Evolutionary conservation across 2,888 invertebrate species (phyloP), one percentile per base, ranked within the genome.

Genomic region (Matsumyia berberina): DNA sequence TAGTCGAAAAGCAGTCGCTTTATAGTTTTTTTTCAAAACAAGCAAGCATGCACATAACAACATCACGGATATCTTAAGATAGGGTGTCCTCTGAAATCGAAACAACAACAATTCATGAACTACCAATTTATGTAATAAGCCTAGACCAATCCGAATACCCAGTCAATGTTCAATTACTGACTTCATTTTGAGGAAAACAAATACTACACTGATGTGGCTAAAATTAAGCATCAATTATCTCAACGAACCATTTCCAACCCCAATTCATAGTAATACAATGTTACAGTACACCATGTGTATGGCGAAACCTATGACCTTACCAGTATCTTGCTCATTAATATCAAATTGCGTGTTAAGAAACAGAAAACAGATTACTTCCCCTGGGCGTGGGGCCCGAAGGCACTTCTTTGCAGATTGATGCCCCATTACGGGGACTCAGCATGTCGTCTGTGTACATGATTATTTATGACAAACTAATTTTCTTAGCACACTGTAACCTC

Each of bases 381-480:
- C 49, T 19, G 49, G 67, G 72, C 42, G 35, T 62, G 55, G 31
- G 35, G n/a, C 46, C 57, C 31, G 11, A 17, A 29, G 73, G 35
- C 62, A 73, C 58, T 51, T 29, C 46, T 49, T 60, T 42, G 37
- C 62, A 79, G 73, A 73, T 78, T 78, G 83, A 83, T 78, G 78
- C 62, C 67, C 62, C 53, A 62, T 73, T 62, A 73, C 46, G 44
- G 39, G 53, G 67, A 46, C 67, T 74, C 44, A 46, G 70, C 37
- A 35, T 81, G 39, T 69, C 17, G 60, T 60, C 35, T 49, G 66
- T 51, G 51, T 29, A 55, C 73, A 60, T 80, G 74, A 80, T 80
- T 80, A 80, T 74, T 83, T 83, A 83, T 83, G 83, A 83, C 73
- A 83, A 78, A 78, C 73, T 78, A 83, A 78, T 83, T 83, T 83